A percentile compares a stretch with the other conserved stretches of the same genome.
Evolutionary conservation across 2,113 vertebrate species (phyloP).

Genomic region (Myrmecophaga tridactyla): DNA sequence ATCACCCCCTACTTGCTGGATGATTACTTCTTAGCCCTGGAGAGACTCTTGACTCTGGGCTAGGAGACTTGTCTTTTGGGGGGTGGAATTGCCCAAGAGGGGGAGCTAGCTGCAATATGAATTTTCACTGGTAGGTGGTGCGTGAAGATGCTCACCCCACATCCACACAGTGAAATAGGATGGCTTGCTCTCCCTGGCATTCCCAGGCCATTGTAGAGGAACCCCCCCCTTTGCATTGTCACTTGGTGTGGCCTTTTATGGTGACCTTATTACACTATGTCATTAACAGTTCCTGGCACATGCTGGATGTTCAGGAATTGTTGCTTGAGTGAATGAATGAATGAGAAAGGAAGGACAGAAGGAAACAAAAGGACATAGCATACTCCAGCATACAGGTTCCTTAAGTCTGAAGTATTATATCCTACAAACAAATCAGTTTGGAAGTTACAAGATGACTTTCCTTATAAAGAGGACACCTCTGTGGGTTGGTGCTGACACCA

Average conservation of each 20-base stretch:
- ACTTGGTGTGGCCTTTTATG: neutral
- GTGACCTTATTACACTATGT: neutral
- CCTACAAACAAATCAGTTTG: neutral
- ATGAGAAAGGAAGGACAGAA: neutral
- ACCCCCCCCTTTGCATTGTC: neutral
- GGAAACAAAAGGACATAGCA: neutral
- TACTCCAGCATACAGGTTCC: neutral
- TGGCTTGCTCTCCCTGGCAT: neutral
- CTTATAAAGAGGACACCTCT: neutral
- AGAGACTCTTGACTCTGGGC: neutral
- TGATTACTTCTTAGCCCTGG: neutral
- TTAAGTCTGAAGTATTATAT: neutral
- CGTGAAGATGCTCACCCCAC: too few species aligned
- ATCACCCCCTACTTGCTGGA: neutral
- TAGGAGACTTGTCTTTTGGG: neutral
- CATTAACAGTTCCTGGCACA: neutral
- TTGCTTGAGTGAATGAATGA: neutral
- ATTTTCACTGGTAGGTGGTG: neutral
- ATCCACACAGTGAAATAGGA: neutral
- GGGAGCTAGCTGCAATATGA: neutral
- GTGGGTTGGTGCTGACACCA: fast-evolving
- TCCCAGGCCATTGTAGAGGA: neutral
- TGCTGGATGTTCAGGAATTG: neutral
- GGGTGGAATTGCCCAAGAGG: neutral
- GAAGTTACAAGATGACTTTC: neutral